Conservation (phyloP, 2,888 invertebrate species). For the Cryptus viduatorius region DNA sequence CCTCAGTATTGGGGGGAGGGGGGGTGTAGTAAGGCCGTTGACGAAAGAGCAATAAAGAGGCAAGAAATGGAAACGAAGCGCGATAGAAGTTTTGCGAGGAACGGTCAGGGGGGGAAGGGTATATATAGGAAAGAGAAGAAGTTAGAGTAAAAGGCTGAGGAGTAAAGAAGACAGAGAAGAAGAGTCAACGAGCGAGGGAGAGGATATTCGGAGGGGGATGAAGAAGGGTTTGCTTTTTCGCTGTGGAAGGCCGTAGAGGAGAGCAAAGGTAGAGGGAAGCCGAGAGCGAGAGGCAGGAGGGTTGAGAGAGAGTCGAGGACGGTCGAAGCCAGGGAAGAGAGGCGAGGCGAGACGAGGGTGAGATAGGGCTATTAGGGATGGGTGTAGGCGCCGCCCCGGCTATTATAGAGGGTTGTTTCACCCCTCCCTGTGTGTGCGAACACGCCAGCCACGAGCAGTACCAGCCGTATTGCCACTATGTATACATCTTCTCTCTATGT, state of each 20-base stretch:
- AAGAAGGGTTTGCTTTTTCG: conserved; percentile 45
- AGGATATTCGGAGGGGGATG: conserved; percentile 53
- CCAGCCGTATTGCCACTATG: neutral
- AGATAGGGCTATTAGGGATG: conserved; percentile 85
- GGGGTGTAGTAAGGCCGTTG: conserved; percentile 9
- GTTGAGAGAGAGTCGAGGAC: conserved; percentile 71
- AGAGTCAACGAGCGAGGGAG: conserved; percentile 61
- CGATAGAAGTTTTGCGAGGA: conserved; percentile 45
- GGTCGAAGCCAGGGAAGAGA: conserved; percentile 70
- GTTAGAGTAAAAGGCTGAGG: conserved; percentile 49
- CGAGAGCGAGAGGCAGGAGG: conserved; percentile 64
- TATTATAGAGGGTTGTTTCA: conserved; percentile 84
- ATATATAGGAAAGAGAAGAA: conserved; percentile 23
- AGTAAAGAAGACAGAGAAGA: conserved; percentile 29
- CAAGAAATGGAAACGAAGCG: conserved; percentile 51
- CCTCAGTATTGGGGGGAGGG: conserved; percentile 28
- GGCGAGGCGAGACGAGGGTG: conserved; percentile 78
- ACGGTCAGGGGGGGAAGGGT: conserved; percentile 32
- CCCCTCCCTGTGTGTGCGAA: conserved; percentile 71
- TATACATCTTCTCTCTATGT: conserved; percentile 10
- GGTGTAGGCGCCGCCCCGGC: conserved; percentile 84
- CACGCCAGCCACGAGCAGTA: conserved; percentile 42
- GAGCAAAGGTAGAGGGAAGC: conserved; percentile 59
- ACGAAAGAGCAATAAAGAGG: conserved; percentile 50
- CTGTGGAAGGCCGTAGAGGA: conserved; percentile 42